Percentiles rank a stretch among this genome's conserved stretches.
Conservation (phyloP, 2,888 invertebrate species). For the Drosophila merina region DNA sequence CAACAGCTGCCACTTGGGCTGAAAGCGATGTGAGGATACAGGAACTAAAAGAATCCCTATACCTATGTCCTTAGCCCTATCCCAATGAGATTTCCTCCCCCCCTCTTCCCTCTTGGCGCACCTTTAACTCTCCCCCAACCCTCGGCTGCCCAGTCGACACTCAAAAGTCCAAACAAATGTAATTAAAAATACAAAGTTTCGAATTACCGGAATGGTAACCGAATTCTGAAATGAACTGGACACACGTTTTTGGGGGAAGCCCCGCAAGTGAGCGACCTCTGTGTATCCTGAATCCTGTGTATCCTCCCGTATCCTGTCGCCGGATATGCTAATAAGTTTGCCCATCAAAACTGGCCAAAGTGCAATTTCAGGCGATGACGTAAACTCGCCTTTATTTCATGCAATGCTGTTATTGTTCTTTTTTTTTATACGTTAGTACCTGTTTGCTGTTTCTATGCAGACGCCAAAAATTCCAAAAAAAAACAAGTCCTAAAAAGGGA, state of each 20-base stretch:
- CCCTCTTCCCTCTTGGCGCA: background rate
- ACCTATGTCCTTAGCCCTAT: slow-evolving; percentile 12
- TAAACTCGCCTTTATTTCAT: slow-evolving; percentile 54
- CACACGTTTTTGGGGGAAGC: slow-evolving; percentile 39
- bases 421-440: slow-evolving; percentile 50
- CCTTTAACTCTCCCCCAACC: slow-evolving; percentile 10
- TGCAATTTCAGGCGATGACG: slow-evolving; percentile 74
- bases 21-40: background rate
- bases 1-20: slow-evolving; percentile 39
- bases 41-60: slow-evolving; percentile 33
- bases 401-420: slow-evolving; percentile 45
- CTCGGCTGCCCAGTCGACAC: background rate
- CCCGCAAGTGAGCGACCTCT: slow-evolving; percentile 54
- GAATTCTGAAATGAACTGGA: slow-evolving; percentile 37
- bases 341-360: slow-evolving; percentile 57
- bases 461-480: slow-evolving; percentile 69
- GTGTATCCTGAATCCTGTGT: slow-evolving; percentile 11
- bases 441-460: slow-evolving; percentile 74
- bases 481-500: background rate
- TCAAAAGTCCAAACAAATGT: slow-evolving; percentile 62
- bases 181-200: slow-evolving; percentile 74
- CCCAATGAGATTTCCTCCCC: slow-evolving; percentile 38
- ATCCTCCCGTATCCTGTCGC: slow-evolving; percentile 64
- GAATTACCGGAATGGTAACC: slow-evolving; percentile 57
- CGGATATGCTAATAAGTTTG: slow-evolving; percentile 75